These are phyloP conservation scores for Rhinella marina DNA, from an alignment of 2,797 vertebrate species.

Conservation along the genomic window DNA sequence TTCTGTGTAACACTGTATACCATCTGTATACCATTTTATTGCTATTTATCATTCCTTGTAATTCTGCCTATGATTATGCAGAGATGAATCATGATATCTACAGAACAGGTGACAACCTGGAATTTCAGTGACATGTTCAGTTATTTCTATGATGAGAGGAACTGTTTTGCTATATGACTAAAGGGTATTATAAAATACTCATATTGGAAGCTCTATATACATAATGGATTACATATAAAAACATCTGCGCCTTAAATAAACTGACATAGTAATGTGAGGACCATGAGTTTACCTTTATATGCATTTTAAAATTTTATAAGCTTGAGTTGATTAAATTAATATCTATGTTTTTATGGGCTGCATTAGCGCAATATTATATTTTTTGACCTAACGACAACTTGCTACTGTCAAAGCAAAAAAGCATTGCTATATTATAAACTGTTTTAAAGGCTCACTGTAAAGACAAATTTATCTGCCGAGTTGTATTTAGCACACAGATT, in stretches of 20 bases:
- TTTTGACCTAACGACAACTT: constrained; percentile 13
- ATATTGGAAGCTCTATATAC: too few species aligned
- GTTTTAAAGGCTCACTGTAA: neutral
- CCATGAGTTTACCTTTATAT: neutral
- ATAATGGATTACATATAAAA: too few species aligned
- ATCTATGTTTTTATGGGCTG: neutral
- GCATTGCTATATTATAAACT: neutral
- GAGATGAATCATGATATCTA: neutral
- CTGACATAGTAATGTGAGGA: neutral
- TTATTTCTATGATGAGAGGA: too few species aligned
- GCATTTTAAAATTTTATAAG: neutral
- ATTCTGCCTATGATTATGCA: neutral
- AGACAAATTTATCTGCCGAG: constrained; percentile 18
- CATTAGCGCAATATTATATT: neutral
- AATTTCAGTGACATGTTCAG: too few species aligned
- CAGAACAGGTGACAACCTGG: neutral
- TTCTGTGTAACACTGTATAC: too few species aligned
- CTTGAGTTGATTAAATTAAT: neutral
- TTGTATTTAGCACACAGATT: constrained; percentile 39
- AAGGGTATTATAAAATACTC: neutral
- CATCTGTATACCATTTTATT: too few species aligned
- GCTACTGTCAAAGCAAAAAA: neutral
- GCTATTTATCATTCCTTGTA: too few species aligned
- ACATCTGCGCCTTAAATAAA: neutral
- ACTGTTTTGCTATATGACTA: too few species aligned